Base-by-base conservation (phyloP, 1,140 invertebrate genomes). In the Bathynomus jamesi region DNA sequence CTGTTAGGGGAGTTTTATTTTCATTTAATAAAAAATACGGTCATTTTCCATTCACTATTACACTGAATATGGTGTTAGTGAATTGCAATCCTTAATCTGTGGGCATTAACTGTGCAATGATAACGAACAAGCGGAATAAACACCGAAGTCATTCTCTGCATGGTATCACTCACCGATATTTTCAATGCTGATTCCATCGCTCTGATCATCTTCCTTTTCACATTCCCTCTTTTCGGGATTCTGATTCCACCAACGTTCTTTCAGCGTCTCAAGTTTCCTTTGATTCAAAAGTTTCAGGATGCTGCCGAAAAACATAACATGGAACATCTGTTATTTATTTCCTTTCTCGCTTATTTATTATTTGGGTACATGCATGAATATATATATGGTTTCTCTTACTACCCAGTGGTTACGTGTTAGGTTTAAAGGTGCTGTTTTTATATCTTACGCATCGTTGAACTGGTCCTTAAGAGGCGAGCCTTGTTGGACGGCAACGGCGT, bases 231-330 rank as follows among this genome's bases (percentile, higher is more conserved):
- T 87, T 0, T 88, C 84, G 0, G 89, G 87, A 80, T 97, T 95
- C 69, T 91, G 87, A 75, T 89, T 92, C 96, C 96, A 99, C 95
- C 96, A 99, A 76, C 87, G 89, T 78, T 96, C 93, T 83, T 98
- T 98, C 0, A 98, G 81, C 72, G 92, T 91, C 83, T 99, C 96
- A 76, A 99, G 80, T 81, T 90, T 89, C 2, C 96, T 86, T 78
- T 95, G 91, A 82, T 98, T 99, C 17, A 98, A 83, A 7, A 99
- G 83, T 78, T 93, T 90, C 4, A 99, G 85, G 78, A 99, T 97
- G 25, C 94, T 97, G 79, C 17, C 79, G 82, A 28, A 32, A 27
- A 10, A 78, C n/a, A n/a, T n/a, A n/a, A n/a, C n/a, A n/a, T n/a
- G n/a, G n/a, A n/a, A n/a, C n/a, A n/a, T n/a, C n/a, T n/a, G n/a